Base-by-base conservation (phyloP, 2,113 vertebrate genomes). In the Hyla sarda region DNA sequence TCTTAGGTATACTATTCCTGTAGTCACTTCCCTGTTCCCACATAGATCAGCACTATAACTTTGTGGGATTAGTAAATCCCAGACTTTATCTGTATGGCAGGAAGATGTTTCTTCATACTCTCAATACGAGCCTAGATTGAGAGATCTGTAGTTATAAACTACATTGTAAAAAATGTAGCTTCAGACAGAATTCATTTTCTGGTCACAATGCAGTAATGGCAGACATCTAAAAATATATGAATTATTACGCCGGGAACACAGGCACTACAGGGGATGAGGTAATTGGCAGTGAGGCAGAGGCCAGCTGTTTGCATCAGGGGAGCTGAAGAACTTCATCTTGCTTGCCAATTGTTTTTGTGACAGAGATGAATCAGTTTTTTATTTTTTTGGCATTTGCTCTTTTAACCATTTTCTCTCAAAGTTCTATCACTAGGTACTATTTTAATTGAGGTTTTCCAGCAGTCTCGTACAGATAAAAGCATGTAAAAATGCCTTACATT, bases 221-320 rank as follows among this genome's bases (percentile, higher is more conserved):
- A 69, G 73, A 76, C 30, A 34, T 78, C 83, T 79, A 85, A 85
- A 85, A 85, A 85, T 85, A 71, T 85, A 78, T 67, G 74, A 85
- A 78, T 85, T 85, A 41, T 69, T 78, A 85, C 30, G 14, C 28
- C n/a, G 34, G 47, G 83, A 78, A 85, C 74, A 76, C 41, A 34
- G 83, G 60, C 74, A 58, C 83, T 54, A 60, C 74, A 85, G 83
- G 83, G 47, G 74, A 78, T 30, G 10, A 69, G 75, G 74, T 85
- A 85, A 85, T 78, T 85, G 83, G 60, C 83, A 85, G 58, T 85
- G 58, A 69, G 52, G 30, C 74, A 25, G 23, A 69, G 83, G 74
- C 47, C 83, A 85, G 83, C 45, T 52, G 56, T 85, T 85, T 78
- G 83, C 60, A 34, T 60, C 75, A 71, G 41, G 60, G 30, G 45